phyloP scores from a whole-genome alignment of 2,888 invertebrate species.

The Stramonita haemastoma region DNA sequence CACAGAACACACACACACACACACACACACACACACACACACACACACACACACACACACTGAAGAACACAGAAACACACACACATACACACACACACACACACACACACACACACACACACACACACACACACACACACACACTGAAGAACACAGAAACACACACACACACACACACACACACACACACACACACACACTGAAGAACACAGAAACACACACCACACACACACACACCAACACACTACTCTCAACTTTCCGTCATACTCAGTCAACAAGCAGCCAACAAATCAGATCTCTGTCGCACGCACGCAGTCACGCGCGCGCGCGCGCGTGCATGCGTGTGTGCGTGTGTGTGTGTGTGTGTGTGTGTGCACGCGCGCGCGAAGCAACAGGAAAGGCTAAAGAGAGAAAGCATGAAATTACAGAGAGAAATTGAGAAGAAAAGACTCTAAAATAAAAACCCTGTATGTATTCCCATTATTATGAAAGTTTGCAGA shows the following conservation, averaged over 20 bases:
- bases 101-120: conserved; percentile 10
- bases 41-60: conserved; percentile 37
- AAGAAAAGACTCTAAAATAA: no score
- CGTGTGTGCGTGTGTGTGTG: no score
- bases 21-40: conserved; percentile 24
- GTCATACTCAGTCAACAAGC: no score
- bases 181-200: conserved; percentile 22
- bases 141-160: not conserved
- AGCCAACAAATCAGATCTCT: no score
- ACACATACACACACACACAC: conserved; percentile 35
- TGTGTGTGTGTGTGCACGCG: no score
- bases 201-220: not conserved
- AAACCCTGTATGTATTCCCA: no score
- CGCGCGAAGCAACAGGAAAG: no score
- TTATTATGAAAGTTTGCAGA: no score
- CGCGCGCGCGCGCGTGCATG: no score
- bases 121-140: conserved; percentile 1
- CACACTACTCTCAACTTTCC: not conserved
- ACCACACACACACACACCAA: conserved; percentile 18
- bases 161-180: conserved; percentile 24
- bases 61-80: conserved; percentile 35
- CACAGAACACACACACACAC: conserved; percentile 32
- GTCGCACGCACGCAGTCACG: no score
- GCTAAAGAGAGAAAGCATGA: no score
- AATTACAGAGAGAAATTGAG: no score